Base-by-base conservation (phyloP, 1,140 invertebrate species). In the Manduca sexta region DNA sequence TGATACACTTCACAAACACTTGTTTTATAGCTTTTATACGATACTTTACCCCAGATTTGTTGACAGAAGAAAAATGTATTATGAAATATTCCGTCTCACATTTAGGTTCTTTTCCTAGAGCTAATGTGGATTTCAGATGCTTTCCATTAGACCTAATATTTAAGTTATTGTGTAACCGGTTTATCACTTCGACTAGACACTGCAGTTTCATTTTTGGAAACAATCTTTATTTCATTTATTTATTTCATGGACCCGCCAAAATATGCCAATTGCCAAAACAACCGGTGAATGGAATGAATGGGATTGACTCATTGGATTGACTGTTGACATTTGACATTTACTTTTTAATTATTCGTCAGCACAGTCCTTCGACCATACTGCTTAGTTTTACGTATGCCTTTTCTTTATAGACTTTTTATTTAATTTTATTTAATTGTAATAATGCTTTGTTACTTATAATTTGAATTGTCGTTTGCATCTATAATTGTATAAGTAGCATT, bases 1-100 rank as follows among this genome's bases (percentile, higher is more conserved):
- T 84, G 10, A 93, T 70, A 72, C 90, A 94, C 65, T 90, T 92
- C 1, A 88, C 89, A 61, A 92, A 91, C 14, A 94, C 84, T 71
- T 90, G 86, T 37, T 88, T 87, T 35, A 94, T 87, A 61, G 91
- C 92, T 30, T 88, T 88, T 2, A 93, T 68, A 78, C 89, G 90
- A 56, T 93, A 94, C 56, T 91, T 92, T 1, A 71, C 88, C 1
- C 92, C 92, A 15, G 69, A 77, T 74, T 92, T 92, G 67, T 91
- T 91, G 39, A 88, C 77, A 2, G 88, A 70, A 5, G 89, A 90
- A 73, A 93, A 93, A 30, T 91, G 82, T 18, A 93, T 74, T 21
- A 94, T 74, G 71, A 88, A 90, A 56, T 90, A 86, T 18, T 90
- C 86, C 17, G 86, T 77, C 41, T 85, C 75, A 60, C 87, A 77